Percentiles rank a stretch among this genome's conserved stretches.
These are phyloP conservation scores for Allophyes oxyacanthae DNA, from an alignment of 2,888 invertebrate species.

Conservation along the genomic window DNA sequence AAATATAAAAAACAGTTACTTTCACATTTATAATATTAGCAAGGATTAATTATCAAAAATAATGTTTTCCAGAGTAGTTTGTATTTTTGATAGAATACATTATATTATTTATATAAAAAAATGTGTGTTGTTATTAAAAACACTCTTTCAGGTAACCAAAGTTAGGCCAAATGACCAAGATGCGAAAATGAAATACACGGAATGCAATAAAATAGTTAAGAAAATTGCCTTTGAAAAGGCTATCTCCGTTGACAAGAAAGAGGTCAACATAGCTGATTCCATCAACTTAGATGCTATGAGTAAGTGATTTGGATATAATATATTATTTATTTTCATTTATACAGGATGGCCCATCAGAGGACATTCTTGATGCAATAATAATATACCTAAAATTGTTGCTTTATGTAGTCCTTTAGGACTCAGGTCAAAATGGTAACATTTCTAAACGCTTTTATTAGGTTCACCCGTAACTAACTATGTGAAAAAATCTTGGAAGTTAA, in stretches of 20 bases:
- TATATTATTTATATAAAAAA: too few relatives aligned
- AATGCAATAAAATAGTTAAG: conserved; percentile 98
- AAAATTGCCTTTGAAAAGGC: conserved; percentile 99
- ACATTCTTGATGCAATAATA: neutral
- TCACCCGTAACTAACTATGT: too few relatives aligned
- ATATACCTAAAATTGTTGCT: neutral
- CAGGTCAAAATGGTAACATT: too few relatives aligned
- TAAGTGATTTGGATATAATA: conserved; percentile 84
- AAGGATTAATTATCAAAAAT: too few relatives aligned
- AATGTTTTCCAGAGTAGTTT: too few relatives aligned
- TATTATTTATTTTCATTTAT: neutral
- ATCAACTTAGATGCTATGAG: conserved; percentile 97
- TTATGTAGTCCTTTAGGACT: too few relatives aligned
- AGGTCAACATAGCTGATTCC: conserved; percentile 95
- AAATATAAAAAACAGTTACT: too few relatives aligned
- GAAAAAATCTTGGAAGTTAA: too few relatives aligned
- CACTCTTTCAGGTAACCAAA: conserved; percentile 93
- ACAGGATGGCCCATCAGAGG: neutral
- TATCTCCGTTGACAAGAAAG: conserved; percentile 97
- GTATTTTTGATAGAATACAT: too few relatives aligned
- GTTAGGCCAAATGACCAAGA: conserved; percentile 98
- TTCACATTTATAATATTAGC: too few relatives aligned
- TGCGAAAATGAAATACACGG: conserved; percentile 96
- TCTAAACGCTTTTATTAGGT: too few relatives aligned
- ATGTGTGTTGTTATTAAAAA: too few relatives aligned